Evolutionary conservation across 2,888 invertebrate species (phyloP).

Genomic region (Pterobdella sp.): DNA sequence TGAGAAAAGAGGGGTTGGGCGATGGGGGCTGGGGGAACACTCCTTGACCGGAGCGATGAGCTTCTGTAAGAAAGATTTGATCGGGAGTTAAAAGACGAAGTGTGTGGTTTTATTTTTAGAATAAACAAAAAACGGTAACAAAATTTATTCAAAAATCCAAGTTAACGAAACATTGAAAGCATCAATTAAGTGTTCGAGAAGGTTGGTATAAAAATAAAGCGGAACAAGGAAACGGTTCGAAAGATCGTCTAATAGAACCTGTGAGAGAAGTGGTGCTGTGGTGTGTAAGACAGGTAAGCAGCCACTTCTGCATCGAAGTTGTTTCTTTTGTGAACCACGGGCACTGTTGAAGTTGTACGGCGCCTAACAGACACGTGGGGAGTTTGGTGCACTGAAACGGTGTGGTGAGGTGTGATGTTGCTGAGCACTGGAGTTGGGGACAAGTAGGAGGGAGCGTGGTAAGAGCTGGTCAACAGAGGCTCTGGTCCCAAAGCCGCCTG

Average conservation of each 20-base stretch:
- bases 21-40: not conserved
- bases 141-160: not conserved
- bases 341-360: not conserved
- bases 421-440: not conserved
- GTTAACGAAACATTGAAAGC: conserved; percentile 10
- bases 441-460: not conserved
- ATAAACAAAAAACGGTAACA: not conserved
- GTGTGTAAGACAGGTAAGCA: conserved; percentile 7
- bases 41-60: conserved; percentile 7
- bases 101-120: not conserved
- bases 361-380: not conserved
- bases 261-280: conserved; percentile 13
- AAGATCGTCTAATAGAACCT: conserved; percentile 1
- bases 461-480: not conserved
- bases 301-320: conserved; percentile 9
- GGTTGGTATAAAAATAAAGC: conserved; percentile 15
- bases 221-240: not conserved
- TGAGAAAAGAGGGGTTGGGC: not conserved
- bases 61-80: conserved; percentile 1
- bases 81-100: not conserved
- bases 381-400: not conserved
- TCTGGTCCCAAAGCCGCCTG: conserved; percentile 7
- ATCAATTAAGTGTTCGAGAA: no score
- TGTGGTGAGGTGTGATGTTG: conserved; percentile 2
- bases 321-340: conserved; percentile 6